Conservation (phyloP, 2,888 invertebrate species). For the Conus canariensis region DNA sequence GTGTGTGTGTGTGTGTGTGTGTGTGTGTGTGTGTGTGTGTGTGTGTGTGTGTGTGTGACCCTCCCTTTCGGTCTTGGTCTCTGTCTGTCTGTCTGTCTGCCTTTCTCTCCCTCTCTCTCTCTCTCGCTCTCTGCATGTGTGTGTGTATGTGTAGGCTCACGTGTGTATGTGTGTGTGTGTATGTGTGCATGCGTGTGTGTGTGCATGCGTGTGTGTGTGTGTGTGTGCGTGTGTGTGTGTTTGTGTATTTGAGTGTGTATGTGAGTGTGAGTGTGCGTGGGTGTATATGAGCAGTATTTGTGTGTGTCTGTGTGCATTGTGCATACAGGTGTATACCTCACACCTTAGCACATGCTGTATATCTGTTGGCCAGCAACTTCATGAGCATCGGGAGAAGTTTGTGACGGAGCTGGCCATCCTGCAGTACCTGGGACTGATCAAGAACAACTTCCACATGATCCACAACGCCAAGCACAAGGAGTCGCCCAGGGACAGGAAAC, state of each 20-base stretch:
- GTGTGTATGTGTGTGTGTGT: background rate
- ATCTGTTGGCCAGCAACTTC: slow-evolving; percentile 41
- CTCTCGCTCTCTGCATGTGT: background rate
- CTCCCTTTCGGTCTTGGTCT: background rate
- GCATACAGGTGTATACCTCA: too few species aligned
- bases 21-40: background rate
- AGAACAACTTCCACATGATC: slow-evolving; percentile 71
- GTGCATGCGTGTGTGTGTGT: background rate
- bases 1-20: background rate
- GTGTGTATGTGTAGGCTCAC: too few species aligned
- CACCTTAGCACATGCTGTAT: background rate
- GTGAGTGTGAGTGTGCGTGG: background rate
- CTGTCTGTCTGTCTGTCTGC: background rate
- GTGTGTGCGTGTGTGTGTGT: background rate
- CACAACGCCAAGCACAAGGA: slow-evolving; percentile 57
- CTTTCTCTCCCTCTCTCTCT: too few species aligned
- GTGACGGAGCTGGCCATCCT: slow-evolving; percentile 72
- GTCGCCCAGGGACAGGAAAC: slow-evolving; percentile 64
- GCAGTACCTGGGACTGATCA: slow-evolving; percentile 74
- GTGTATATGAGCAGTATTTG: background rate
- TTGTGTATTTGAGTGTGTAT: background rate
- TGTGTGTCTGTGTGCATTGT: background rate
- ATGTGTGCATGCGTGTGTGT: background rate
- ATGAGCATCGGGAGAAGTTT: slow-evolving; percentile 58
- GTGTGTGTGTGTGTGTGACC: background rate